Evolutionary conservation across 2,113 vertebrate species (phyloP).

Genomic region (Sebastes schlegelii): DNA sequence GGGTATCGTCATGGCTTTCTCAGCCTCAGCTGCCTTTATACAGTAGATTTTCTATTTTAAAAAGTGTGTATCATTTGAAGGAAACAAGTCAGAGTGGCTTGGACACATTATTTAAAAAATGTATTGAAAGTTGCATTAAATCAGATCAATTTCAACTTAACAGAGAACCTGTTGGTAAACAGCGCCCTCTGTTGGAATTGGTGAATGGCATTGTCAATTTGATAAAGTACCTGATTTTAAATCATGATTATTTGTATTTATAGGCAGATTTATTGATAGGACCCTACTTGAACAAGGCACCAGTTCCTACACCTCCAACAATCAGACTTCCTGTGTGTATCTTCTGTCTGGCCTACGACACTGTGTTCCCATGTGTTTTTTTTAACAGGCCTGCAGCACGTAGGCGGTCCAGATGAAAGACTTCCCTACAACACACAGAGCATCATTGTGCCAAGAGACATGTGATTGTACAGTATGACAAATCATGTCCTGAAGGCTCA

Average conservation of each 20-base stretch:
- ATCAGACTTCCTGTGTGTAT: neutral
- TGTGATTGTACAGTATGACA: too few relatives aligned
- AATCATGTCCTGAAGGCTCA: constrained; percentile 3
- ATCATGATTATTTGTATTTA: neutral
- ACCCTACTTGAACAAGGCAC: neutral
- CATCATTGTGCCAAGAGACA: too few relatives aligned
- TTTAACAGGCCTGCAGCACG: too few relatives aligned
- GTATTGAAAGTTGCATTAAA: neutral
- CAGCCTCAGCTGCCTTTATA: neutral
- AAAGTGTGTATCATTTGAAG: neutral
- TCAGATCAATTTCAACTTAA: neutral
- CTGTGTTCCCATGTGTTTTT: neutral
- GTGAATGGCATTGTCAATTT: neutral
- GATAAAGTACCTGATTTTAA: neutral
- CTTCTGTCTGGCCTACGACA: neutral
- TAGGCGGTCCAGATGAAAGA: too few relatives aligned
- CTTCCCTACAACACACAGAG: neutral
- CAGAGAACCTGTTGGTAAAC: neutral
- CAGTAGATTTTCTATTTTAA: neutral
- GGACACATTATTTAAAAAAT: neutral
- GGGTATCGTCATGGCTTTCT: neutral
- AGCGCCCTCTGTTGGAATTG: constrained; percentile 37
- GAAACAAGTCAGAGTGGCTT: neutral
- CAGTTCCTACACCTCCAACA: neutral
- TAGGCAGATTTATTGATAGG: neutral